Base-by-base conservation (phyloP, 1,140 invertebrate genomes). In the Lepidurus arcticus region DNA sequence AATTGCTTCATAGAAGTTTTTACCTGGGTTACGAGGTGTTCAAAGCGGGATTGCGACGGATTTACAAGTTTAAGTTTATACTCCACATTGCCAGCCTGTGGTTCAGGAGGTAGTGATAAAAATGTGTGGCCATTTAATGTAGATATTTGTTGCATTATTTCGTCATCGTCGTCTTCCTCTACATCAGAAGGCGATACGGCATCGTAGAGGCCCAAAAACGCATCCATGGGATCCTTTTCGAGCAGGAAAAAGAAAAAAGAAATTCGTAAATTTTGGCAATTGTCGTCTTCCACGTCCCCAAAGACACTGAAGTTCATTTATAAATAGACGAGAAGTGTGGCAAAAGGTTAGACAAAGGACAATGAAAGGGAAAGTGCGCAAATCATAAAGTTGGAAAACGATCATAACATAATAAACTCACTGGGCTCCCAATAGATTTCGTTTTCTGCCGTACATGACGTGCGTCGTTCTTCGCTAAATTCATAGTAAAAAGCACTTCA, bases 51-150 rank as follows among this genome's bases (percentile, higher is more conserved):
- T 85, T 91, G 91, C 10, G 93, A 93, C 1, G 93, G 92, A 85
- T 91, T 93, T 4, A 95, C 90, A 77, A 95, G 85, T 83, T 96
- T 96, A 74, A 97, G 84, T 86, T 97, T 97, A 84, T 97, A 97
- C 85, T 97, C 95, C 44, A 97, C 90, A 85, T 97, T 97, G 8
- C 95, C 95, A 78, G 94, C 88, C 82, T 95, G 91, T 0, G 93
- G 93, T 84, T 97, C 95, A 0, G 95, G 95, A 0, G 96, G 95
- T 44, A 98, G 84, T 78, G 85, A 82, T 75, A 83, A 84, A 44
- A 65, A 45, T 26, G 0, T 24, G 26, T 76, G 47, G 73, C 76
- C 76, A 44, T 24, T 16, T 10, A 74, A 45, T 44, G 76, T 47
- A 24, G 34, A 34, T 34, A 80, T 73, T 53, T 79, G 78, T 53